Conservation (phyloP, 2,888 invertebrate genomes). For the Dryococelus australis region DNA sequence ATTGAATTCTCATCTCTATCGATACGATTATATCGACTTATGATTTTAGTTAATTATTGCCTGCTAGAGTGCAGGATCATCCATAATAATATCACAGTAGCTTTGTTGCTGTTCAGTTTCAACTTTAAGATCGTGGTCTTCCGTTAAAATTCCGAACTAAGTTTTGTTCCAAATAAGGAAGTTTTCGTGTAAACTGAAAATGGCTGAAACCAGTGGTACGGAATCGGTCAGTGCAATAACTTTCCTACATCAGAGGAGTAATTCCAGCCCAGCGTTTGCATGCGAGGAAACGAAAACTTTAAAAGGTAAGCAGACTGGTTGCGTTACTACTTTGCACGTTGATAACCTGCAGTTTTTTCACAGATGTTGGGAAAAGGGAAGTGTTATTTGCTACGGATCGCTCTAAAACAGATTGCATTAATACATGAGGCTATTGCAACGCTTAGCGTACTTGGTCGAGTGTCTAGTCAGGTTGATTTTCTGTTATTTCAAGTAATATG, state of each 20-base stretch:
- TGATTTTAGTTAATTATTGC: neutral
- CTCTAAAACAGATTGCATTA: neutral
- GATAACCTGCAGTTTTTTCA: neutral
- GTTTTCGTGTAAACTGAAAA: slow-evolving; percentile 50
- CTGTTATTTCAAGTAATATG: neutral
- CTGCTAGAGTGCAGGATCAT: neutral
- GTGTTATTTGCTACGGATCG: neutral
- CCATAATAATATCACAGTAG: neutral
- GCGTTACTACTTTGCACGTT: neutral
- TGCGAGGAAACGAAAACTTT: slow-evolving; percentile 36
- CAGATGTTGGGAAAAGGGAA: neutral
- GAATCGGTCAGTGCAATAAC: slow-evolving; percentile 56
- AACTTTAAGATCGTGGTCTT: slow-evolving; percentile 32
- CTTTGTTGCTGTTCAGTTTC: slow-evolving; percentile 9
- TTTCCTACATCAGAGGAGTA: slow-evolving; percentile 42
- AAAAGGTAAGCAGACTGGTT: slow-evolving; percentile 40
- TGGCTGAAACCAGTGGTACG: slow-evolving; percentile 59
- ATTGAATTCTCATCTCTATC: too few species aligned
- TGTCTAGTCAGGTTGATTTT: neutral
- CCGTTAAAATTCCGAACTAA: slow-evolving; percentile 37
- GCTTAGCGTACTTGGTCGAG: neutral
- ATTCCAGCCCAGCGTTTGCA: slow-evolving; percentile 34
- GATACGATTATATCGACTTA: too few species aligned
- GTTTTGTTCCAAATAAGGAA: slow-evolving; percentile 45
- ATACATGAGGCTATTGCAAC: neutral